Conservation (phyloP, 1,140 invertebrate genomes). For the Zaprionus camerounensis region DNA sequence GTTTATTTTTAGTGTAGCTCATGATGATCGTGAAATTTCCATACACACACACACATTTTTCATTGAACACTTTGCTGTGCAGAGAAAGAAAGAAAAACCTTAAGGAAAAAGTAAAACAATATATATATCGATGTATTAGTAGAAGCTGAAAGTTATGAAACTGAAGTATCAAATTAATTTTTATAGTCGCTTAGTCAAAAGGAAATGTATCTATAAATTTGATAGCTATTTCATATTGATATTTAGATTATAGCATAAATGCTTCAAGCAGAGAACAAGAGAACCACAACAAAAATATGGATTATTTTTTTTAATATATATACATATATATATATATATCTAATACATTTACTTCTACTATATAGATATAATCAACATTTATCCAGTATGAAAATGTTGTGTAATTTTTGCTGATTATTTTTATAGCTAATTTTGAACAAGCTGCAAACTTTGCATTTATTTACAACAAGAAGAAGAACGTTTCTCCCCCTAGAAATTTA, state of each 20-base stretch:
- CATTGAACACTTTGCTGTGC: conserved; percentile 52
- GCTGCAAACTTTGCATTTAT: conserved; percentile 76
- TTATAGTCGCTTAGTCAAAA: conserved; percentile 62
- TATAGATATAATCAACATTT: not conserved
- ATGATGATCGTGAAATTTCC: conserved; percentile 19
- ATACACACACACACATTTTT: conserved; percentile 9
- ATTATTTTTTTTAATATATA: conserved; percentile 29
- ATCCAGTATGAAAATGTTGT: not conserved
- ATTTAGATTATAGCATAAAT: conserved; percentile 10
- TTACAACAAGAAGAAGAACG: conserved; percentile 30
- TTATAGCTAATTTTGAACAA: conserved; percentile 57
- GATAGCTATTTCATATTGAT: not conserved
- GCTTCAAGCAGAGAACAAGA: conserved; percentile 6
- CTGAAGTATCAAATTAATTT: conserved; percentile 10
- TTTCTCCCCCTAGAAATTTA: conserved; percentile 1
- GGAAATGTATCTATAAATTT: conserved; percentile 10
- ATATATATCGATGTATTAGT: not conserved
- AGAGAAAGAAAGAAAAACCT: conserved; percentile 20
- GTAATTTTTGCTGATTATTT: conserved; percentile 4
- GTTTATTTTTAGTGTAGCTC: conserved; percentile 41
- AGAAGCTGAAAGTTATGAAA: conserved; percentile 15
- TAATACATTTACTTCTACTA: not conserved
- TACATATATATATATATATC: not conserved
- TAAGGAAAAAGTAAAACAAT: not conserved
- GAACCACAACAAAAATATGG: not conserved